Base-by-base conservation (phyloP, 2,113 vertebrate species). In the Apteryx mantelli region DNA sequence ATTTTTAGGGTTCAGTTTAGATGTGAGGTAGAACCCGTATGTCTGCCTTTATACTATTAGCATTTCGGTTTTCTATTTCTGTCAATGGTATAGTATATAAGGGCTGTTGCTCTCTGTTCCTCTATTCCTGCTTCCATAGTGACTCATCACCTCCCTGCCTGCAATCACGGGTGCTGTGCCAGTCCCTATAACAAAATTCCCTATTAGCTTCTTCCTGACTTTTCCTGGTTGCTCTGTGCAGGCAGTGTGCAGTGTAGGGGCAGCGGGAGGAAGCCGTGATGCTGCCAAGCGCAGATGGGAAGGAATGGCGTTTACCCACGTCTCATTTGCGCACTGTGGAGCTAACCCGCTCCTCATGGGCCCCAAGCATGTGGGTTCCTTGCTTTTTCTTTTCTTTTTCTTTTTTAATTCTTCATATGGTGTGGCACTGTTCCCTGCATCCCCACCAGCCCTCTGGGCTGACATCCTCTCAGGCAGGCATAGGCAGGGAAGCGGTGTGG, bases 201-300 rank as follows among this genome's bases (percentile, higher is more conserved):
- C 71, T 32, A 28, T 17, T 1, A 8, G 22, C n/a, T 81, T 78
- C 14, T 1, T 42, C 36, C 7, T 63, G 50, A 5, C 38, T 78
- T n/a, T 17, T 83, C 24, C 55, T 74, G 20, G 36, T 74, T 66
- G 42, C 19, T 74, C 44, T 50, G 75, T 46, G 9, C 34, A 38
- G 53, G 42, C 53, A 30, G 9, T 5, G 10, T 5, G 44, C 20
- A 50, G 14, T 21, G 4, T 19, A 8, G 44, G 52, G n/a, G 56
- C 38, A 56, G 32, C 38, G 13, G n/a, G 28, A 82, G 44, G 74
- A 85, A 65, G 22, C 11, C 7, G 13, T 38, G 34, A 38, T 0
- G 0, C 48, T 18, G 56, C 5, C 0, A 4, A 1, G 36, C 7
- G 53, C 1, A 0, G 19, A 61, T 5, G 2, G 15, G 15, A 30